Evolutionary conservation across 2,797 vertebrate species (phyloP).

Genomic region (Anas flavirostris): DNA sequence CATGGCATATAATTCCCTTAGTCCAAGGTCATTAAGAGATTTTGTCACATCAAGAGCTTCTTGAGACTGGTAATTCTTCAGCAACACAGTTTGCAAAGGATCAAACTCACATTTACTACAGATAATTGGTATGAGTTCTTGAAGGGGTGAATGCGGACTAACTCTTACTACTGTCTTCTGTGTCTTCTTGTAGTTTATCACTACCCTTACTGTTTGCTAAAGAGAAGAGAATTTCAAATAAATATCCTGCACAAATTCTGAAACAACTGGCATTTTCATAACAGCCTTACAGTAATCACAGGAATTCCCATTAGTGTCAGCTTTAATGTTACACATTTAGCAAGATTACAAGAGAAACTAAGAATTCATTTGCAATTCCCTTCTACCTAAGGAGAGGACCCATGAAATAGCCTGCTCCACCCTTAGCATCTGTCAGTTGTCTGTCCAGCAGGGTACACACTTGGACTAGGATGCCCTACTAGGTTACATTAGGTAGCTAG

Average conservation of each 20-base stretch:
- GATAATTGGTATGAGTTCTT: constrained; percentile 86
- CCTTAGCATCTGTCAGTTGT: background rate
- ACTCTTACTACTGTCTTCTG: constrained; percentile 96
- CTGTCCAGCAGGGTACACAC: background rate
- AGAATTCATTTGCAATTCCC: background rate
- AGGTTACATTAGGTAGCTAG: background rate
- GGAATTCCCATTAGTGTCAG: background rate
- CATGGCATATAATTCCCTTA: constrained; percentile 94
- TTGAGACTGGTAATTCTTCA: constrained; percentile 87
- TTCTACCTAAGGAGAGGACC: background rate
- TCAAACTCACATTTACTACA: constrained; percentile 98
- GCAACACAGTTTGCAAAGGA: constrained; percentile 82
- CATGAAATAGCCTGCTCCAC: background rate
- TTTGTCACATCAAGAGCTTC: constrained; percentile 86
- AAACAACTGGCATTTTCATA: background rate
- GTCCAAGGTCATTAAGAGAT: constrained; percentile 91
- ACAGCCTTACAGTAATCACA: background rate
- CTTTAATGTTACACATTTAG: background rate
- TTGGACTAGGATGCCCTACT: background rate
- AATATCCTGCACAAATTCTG: background rate
- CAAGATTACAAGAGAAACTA: background rate
- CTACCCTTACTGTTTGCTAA: constrained; percentile 94
- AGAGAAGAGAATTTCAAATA: constrained; percentile 52
- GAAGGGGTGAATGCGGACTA: constrained; percentile 87
- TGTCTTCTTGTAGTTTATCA: constrained; percentile 95